A percentile compares a stretch with the other conserved stretches of the same genome.
These are phyloP conservation scores for Grammomys surdaster DNA, from an alignment of 2,113 vertebrate species.

Conservation along the genomic window DNA sequence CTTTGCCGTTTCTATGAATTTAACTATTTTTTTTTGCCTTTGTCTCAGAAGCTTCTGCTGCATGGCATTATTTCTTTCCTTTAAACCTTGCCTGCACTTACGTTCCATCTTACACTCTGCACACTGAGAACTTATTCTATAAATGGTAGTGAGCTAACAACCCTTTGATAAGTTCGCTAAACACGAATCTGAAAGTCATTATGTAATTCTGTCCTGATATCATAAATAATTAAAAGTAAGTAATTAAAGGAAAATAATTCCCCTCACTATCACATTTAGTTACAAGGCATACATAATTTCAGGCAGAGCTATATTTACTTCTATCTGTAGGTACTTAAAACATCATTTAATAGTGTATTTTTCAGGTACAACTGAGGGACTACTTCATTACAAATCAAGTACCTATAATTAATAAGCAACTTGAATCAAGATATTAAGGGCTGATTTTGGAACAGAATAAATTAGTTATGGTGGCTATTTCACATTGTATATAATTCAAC, in stretches of 20 bases:
- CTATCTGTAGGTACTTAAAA: not conserved
- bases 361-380: not conserved
- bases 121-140: not conserved
- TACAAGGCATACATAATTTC: not conserved
- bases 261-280: not conserved
- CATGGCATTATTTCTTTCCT: not conserved
- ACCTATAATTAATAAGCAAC: constrained; percentile 38
- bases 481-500: not conserved
- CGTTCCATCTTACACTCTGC: not conserved
- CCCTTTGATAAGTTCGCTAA: not conserved
- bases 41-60: not conserved
- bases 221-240: constrained; percentile 52
- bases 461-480: not conserved
- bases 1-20: not conserved
- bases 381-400: constrained; percentile 25
- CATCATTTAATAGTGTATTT: not conserved
- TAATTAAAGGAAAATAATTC: constrained; percentile 32
- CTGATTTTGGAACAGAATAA: constrained; percentile 40
- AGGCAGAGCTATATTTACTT: constrained; percentile 18
- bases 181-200: constrained; percentile 7
- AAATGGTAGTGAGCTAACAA: not conserved
- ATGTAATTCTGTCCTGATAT: constrained; percentile 33
- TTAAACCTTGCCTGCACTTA: not conserved
- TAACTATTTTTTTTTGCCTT: not conserved
- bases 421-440: constrained; percentile 15